A percentile compares a stretch with the other conserved stretches of the same genome.
phyloP scores from a whole-genome alignment of 2,113 vertebrate species.

The Hypanus sabinus region DNA sequence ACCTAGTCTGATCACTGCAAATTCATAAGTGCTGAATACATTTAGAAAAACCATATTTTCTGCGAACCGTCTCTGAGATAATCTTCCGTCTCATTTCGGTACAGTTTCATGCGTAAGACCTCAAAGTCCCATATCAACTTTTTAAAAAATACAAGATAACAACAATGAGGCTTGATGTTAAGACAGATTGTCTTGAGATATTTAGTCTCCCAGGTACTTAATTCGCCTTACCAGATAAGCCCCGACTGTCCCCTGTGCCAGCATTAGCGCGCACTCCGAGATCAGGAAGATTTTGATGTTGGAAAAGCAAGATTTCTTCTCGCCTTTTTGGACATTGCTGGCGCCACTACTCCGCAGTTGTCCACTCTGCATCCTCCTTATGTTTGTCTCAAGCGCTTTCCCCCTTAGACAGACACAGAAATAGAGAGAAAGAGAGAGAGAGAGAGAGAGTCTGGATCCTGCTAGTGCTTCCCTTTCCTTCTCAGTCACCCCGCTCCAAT shows the following conservation, averaged over 20 bases:
- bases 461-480: neutral
- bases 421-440: neutral
- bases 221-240: conserved; percentile 87
- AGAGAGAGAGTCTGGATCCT: neutral
- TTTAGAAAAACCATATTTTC: neutral
- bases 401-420: conserved; percentile 38
- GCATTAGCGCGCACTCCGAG: conserved; percentile 90
- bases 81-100: neutral
- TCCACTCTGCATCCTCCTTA: conserved; percentile 69
- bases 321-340: conserved; percentile 57
- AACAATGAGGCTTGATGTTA: neutral
- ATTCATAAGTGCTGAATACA: neutral
- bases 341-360: conserved; percentile 53
- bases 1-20: neutral
- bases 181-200: neutral
- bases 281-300: conserved; percentile 94
- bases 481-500: neutral
- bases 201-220: neutral
- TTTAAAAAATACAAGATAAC: neutral
- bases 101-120: neutral
- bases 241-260: conserved; percentile 93
- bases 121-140: neutral
- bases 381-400: conserved; percentile 33
- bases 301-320: conserved; percentile 78
- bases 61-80: too few species aligned